Evolutionary conservation across 2,113 vertebrate species (phyloP), one percentile per base, ranked within the genome.

Genomic region (Falco punctatus): DNA sequence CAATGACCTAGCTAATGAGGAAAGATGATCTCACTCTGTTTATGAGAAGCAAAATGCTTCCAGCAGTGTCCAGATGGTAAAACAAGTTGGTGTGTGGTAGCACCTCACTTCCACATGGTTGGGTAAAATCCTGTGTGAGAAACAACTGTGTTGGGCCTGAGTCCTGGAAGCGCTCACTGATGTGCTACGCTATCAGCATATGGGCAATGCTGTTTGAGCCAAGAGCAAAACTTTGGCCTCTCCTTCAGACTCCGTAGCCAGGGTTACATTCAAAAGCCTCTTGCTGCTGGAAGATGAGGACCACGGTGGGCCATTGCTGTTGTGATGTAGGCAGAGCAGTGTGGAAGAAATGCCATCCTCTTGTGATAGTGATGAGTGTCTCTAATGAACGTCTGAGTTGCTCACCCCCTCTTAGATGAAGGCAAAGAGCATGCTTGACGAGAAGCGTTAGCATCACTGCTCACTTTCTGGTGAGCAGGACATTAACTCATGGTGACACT

Each of bases 31-130:
- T 84, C 69, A 89, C 52, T 17, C 69, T 62, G 73, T 77, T 94
- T 79, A 71, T 15, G 38, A 79, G 70, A 85, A 85, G 58, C n/a
- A 85, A 90, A 96, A 87, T 33, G 26, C 70, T 95, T 90, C 85
- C 66, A 81, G 90, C 74, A 67, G 65, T 38, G 66, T 87, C 81
- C 92, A 94, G 90, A 92, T 74, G 87, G 85, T 78, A 79, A 67
- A 91, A 51, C 57, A 74, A 77, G 32, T 59, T 71, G 71, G 27
- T 93, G 55, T 62, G 48, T 74, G 30, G 86, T 71, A 90, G 87
- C 61, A 67, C 71, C 78, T 87, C 59, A 4, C 73, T 96, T 94
- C 91, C 58, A 42, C 51, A 44, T n/a, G 42, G 32, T 83, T 82
- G 81, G 40, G 54, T 73, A 62, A 73, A 92, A 72, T 77, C 40